Conservation (phyloP, 2,888 invertebrate species). For the Acrobasis consociella region DNA sequence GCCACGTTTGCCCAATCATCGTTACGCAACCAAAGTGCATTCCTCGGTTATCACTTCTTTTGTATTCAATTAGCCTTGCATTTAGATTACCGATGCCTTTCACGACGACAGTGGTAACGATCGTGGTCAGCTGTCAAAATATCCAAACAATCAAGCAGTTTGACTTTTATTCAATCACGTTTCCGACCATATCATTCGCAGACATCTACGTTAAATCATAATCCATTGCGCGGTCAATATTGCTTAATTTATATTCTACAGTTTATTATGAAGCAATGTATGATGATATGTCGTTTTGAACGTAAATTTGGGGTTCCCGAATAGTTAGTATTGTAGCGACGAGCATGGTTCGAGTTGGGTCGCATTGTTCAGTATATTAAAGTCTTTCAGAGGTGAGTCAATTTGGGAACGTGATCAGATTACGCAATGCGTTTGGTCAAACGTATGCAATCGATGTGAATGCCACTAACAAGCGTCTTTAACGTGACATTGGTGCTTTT, state of each 20-base stretch:
- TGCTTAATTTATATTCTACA: not conserved
- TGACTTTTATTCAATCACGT: constrained; percentile 40
- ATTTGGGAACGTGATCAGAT: constrained; percentile 70
- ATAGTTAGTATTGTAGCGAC: constrained; percentile 39
- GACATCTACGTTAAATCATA: not conserved
- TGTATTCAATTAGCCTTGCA: constrained; percentile 82
- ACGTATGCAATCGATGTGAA: constrained; percentile 53
- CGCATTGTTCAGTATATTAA: constrained; percentile 77
- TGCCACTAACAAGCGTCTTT: constrained; percentile 50
- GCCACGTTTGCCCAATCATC: constrained; percentile 42
- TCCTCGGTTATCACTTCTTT: constrained; percentile 75
- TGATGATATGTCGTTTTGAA: constrained; percentile 17
- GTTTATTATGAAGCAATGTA: constrained; percentile 41
- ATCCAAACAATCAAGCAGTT: constrained; percentile 78
- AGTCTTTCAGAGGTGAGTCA: constrained; percentile 74
- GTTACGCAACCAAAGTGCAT: constrained; percentile 73
- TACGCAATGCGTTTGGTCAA: constrained; percentile 62
- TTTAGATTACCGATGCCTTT: constrained; percentile 79
- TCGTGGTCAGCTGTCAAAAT: constrained; percentile 81
- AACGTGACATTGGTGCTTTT: constrained; percentile 40
- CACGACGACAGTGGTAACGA: constrained; percentile 80
- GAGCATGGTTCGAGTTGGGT: constrained; percentile 55
- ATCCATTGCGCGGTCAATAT: constrained; percentile 34
- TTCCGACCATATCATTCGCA: constrained; percentile 24
- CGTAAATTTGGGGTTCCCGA: constrained; percentile 36